phyloP scores from a whole-genome alignment of 2,797 vertebrate species.

The Yasuhikotakia modesta region DNA sequence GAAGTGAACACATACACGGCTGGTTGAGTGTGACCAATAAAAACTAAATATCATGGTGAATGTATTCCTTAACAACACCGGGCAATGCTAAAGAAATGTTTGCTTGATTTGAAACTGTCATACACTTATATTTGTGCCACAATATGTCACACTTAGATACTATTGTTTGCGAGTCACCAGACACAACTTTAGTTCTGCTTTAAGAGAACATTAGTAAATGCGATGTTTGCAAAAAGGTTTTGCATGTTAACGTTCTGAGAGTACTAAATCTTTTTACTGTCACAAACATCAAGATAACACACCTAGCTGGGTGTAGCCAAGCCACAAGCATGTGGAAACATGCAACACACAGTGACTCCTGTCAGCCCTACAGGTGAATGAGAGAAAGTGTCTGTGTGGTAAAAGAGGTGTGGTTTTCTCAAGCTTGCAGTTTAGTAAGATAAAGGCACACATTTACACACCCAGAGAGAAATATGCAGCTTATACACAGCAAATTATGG shows the following conservation, averaged over 20 bases:
- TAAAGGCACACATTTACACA: conserved; percentile 20
- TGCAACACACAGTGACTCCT: conserved; percentile 13
- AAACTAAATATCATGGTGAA: background rate
- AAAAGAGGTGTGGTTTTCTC: conserved; percentile 44
- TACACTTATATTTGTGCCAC: background rate
- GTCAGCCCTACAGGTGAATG: conserved; percentile 35
- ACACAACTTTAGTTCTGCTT: background rate
- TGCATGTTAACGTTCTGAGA: background rate
- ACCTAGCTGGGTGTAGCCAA: conserved; percentile 34
- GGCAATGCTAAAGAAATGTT: background rate
- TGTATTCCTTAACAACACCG: background rate
- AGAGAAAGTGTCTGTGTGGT: conserved; percentile 16
- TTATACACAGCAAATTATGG: background rate
- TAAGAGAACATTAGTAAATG: background rate
- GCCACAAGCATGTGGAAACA: conserved; percentile 30
- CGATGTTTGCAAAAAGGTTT: background rate
- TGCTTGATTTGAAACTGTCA: background rate
- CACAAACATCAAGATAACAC: background rate
- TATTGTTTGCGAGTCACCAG: background rate
- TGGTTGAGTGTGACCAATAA: background rate
- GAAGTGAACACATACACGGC: background rate
- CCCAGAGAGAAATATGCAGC: background rate
- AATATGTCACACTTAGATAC: background rate
- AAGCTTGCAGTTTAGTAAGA: background rate
- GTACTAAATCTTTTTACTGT: background rate